A percentile compares a stretch with the other conserved stretches of the same genome.
These are phyloP conservation scores for Ylistrum balloti DNA, from an alignment of 1,140 invertebrate genomes.

Conservation along the genomic window DNA sequence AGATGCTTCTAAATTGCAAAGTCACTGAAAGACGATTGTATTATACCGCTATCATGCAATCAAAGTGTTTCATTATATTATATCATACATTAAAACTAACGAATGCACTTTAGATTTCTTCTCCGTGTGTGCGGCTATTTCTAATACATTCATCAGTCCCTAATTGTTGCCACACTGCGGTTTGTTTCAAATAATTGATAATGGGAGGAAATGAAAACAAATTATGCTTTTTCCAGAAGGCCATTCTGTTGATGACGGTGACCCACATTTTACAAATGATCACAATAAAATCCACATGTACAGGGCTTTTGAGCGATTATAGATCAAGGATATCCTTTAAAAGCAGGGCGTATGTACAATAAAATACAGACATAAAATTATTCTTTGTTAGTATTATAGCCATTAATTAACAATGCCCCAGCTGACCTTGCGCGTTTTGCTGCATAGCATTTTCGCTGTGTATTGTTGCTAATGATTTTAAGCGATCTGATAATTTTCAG, in stretches of 20 bases:
- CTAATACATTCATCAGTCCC: background rate
- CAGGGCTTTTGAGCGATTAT: no score
- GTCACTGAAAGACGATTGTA: background rate
- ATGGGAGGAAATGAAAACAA: constrained; percentile 1
- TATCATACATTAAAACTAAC: background rate
- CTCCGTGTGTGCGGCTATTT: background rate
- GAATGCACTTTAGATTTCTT: background rate
- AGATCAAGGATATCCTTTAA: no score
- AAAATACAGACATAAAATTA: no score
- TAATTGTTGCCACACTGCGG: constrained; percentile 18
- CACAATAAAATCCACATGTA: background rate
- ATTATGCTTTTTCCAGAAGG: constrained; percentile 36
- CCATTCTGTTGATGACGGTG: constrained; percentile 2
- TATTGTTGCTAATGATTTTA: no score
- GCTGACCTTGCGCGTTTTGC: no score
- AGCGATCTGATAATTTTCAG: no score
- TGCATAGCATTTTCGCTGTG: no score
- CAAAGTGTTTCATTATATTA: background rate
- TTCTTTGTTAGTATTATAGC: no score
- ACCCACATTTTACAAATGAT: background rate
- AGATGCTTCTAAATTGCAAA: background rate
- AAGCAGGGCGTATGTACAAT: no score
- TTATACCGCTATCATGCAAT: background rate
- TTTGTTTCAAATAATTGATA: constrained; percentile 17
- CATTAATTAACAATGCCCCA: no score